Evolutionary conservation across 2,888 invertebrate genomes (phyloP), one percentile per base, ranked within the genome.

Genomic region (Synergus gifuensis): DNA sequence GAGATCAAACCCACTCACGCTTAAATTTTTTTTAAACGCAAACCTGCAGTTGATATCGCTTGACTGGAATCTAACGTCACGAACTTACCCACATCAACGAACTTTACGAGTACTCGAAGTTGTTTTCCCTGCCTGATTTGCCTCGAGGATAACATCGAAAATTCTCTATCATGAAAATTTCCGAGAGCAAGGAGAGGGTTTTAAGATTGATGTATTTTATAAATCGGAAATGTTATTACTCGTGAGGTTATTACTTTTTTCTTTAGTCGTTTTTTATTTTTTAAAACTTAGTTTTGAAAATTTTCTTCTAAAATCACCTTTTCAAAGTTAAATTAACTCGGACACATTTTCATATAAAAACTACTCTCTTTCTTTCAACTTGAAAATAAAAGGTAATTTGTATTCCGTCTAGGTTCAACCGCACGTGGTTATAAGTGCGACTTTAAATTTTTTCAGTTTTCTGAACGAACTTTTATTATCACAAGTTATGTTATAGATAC

Each of bases 11-110:
- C 73, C 73, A 28, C 67, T 46, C 67, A 22, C 46, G 67, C 22
- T 67, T 67, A 49, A 73, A 54, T 28, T 28, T 54, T 73, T 73
- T 73, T 73, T 73, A 73, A 73, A 73, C 73, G 46, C 73, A 54
- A 40, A 73, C 73, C 73, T 73, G 73, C 73, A 73, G 73, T 73
- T 73, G 73, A 73, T 73, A 54, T 49, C 73, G 54, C 73, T 73
- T 54, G 16, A 73, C 73, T 73, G 73, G n/a, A 73, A 73, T 73
- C 73, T 36, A 54, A 54, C 73, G 73, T 73, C 54, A 73, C 54
- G 73, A 73, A 49, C 73, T 73, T 73, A 73, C 49, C 73, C 73
- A 73, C 49, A 73, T 54, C 73, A 73, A 73, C 28, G 9, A 73
- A 73, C 73, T 73, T 73, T 73, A 73, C 49, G 73, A 73, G 49